Base-by-base conservation (phyloP, 2,797 vertebrate species). In the Fratercula arctica region DNA sequence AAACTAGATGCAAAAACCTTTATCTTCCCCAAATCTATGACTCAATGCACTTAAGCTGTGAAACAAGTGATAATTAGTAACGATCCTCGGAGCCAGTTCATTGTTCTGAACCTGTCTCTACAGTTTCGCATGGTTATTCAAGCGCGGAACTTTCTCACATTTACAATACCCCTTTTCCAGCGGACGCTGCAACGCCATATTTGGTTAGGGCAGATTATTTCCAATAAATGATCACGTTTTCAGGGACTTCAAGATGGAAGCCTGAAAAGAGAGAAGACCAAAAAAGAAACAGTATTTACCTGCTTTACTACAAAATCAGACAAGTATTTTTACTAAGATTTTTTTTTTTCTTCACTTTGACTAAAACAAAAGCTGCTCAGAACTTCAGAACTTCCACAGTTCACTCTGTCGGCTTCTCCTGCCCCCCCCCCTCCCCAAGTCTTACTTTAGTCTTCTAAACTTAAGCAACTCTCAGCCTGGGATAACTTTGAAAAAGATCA, bases 351-450 rank as follows among this genome's bases (percentile, higher is more conserved):
- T 48, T 61, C 19, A 18, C 33, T 77, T 85, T 63, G 63, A 41
- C 48, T 24, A 8, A 57, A 76, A n/a, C 10, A 20, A 33, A 69
- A 83, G 17, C 28, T 66, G 23, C 28, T 69, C 39, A 74, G 56
- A 64, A 53, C 10, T 59, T 74, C 45, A 64, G 15, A 82, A 45
- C 11, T 70, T 69, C 24, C 11, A 39, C 4, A 43, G 14, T 39
- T 83, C 28, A 24, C 11, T 25, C 41, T 29, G 16, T 66, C 10
- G 23, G 10, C 19, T 63, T 57, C 29, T 33, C 23, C 8, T 0
- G 0, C 2, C 4, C 1, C 5, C 6, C 25, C 4, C 10, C 2
- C 10, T 1, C 9, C 8, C 19, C 3, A 6, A 31, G 1, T 45
- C 33, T 84, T 53, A 57, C 23, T 39, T 78, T 28, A 59, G 6